Base-by-base conservation (phyloP, 2,797 vertebrate species). In the Rhinichthys osculus region DNA sequence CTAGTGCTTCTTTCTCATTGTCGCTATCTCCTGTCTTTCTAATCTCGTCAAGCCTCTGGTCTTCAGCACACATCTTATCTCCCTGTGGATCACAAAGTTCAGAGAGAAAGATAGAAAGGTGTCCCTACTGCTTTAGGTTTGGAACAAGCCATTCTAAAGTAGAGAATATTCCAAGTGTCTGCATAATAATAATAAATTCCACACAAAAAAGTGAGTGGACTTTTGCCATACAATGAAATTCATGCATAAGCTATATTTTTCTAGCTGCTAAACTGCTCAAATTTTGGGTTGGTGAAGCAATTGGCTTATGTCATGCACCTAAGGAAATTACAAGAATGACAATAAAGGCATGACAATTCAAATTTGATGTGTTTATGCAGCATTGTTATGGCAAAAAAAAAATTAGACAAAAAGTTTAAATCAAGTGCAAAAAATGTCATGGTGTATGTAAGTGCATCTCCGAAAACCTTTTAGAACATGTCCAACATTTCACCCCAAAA, bases 21-120 rank as follows among this genome's bases (percentile, higher is more conserved):
- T 84, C 30, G 33, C 71, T 9, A 19, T 74, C 74, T 74, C 17
- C 44, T 72, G 42, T 72, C 67, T 78, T 87, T 69, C 81, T 80
- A 80, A 80, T 73, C 84, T 74, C 11, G 13, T 73, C 77, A 74
- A 85, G n/a, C 44, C 30, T 85, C 69, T 66, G 57, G 76, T 71
- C 69, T 66, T 38, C 42, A 73, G 77, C 54, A 47, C 14, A 69
- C 77, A 47, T 70, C 7, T 17, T 44, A 17, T 38, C 27, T 13
- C 38, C 30, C 33, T 7, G n/a, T 54, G 27, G n/a, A 78, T 44
- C 83, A 57, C n/a, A 21, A 54, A 50, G 78, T 30, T 50, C 2
- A 47, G 33, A 35, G 16, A 62, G 5, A 67, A 57, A 62, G n/a
- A 30, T 3, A 27, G 47, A 64, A 27, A 21, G 77, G 11, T 79